Base-by-base conservation (phyloP, 1,140 invertebrate genomes). In the Aphaenogaster floridana region DNA sequence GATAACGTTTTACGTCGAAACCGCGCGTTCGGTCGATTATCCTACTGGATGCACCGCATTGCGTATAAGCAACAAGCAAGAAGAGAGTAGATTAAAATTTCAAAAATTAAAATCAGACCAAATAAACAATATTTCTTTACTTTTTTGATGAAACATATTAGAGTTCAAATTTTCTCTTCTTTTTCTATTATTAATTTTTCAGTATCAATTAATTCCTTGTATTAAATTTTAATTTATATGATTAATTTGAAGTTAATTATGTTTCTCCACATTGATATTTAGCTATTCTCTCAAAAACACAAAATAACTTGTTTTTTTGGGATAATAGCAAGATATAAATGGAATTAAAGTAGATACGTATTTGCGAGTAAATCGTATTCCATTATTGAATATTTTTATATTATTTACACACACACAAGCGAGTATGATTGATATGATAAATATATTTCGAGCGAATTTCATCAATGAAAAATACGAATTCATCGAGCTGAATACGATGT, bases 391-490 rank as follows among this genome's bases (percentile, higher is more conserved):
- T 39, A 66, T 36, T 72, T 72, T 72, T 34, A 52, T 17, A 15
- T 50, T 50, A 71, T 50, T 71, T 52, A 36, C 21, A 21, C 28
- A 52, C 36, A 36, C 21, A 21, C 28, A 52, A 9, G 3, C 52
- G 17, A 39, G 34, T 68, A 68, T 68, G 48, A 72, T 69, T 72
- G 28, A 36, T 34, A 17, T 28, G 48, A 50, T 52, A 50, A 72
- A 72, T 72, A 34, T 36, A 72, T 52, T 72, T 72, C 69, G 69
- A 9, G 45, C 69, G 48, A 52, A 72, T 72, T 72, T 72, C 15
- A 52, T 72, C 13, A 50, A 71, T 45, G 15, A 50, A 34, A 34
- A 50, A 72, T 34, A 50, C 28, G 48, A 9, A 9, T 15, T 50
- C 45, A 1, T 36, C 7, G 21, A 36, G 8, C 28, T 52, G 69